Evolutionary conservation across 1,140 invertebrate species (phyloP), one percentile per base, ranked within the genome.

Genomic region (Bombus impatiens): DNA sequence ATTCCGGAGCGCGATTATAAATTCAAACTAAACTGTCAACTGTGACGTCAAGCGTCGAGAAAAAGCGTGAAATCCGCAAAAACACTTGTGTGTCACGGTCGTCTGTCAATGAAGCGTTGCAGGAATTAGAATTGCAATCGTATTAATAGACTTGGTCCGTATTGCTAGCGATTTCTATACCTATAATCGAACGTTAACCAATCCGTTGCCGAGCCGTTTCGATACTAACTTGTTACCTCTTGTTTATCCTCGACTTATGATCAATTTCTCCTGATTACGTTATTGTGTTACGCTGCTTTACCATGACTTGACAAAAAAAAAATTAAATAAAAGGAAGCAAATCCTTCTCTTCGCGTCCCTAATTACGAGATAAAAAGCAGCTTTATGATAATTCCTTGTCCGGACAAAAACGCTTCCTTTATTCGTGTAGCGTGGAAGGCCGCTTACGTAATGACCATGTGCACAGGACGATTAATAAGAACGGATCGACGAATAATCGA

Each of bases 401-500:
- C 6, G 40, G 12, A 67, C 5, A 77, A 87, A 74, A 86, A 44
- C 67, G 15, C 80, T 89, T 87, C 80, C 80, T 79, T 47, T 59
- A 89, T 81, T 87, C 12, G 47, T 57, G 76, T 40, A 87, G 32
- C 59, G 88, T 65, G 70, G 84, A 89, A 89, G 88, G 79, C 75
- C 80, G 75, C 28, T 75, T 82, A 62, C 77, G 81, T 74, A 68
- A 86, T 44, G 10, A 25, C 12, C 8, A 3, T 18, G 15, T 42
- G 59, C 67, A 80, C 32, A 40, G 44, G 28, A 84, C 78, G 84
- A 89, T 89, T 89, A 89, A 87, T 84, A 89, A 78, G 78, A 81
- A 75, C 57, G 80, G 77, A 84, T 89, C 86, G 82, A 89, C 84
- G 82, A 82, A 84, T 89, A 87, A 89, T 37, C 84, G 37, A 57